Evolutionary conservation across 1,140 invertebrate species (phyloP), one percentile per base, ranked within the genome.

Genomic region (Mamestra configurata): DNA sequence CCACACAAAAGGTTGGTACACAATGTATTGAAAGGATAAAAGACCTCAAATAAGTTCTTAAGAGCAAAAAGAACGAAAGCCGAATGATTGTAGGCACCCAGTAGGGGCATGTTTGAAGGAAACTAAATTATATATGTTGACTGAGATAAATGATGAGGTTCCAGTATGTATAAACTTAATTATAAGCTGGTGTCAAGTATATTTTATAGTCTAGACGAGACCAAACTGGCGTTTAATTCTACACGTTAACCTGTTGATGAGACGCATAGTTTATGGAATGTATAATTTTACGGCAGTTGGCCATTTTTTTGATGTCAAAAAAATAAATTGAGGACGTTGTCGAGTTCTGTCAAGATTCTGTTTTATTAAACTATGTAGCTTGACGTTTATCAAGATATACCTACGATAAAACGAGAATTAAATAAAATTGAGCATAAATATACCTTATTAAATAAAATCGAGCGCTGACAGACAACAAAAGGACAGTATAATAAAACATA

Each of bases 161-260:
- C n/a, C n/a, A n/a, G n/a, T n/a, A n/a, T n/a, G n/a, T n/a, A n/a
- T n/a, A n/a, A n/a, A n/a, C n/a, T n/a, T n/a, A n/a, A n/a, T n/a
- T n/a, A n/a, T n/a, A n/a, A n/a, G n/a, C n/a, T 37, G 59, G 31
- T 61, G 4, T 61, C 37, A 61, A 6, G 27, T 35, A 37, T 6
- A 37, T 37, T 61, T 61, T 61, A 61, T 35, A 6, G 59, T 11
- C 53, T 55, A 37, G 27, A n/a, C 11, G 15, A 8, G 8, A 31
- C 22, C 18, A 6, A 18, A 35, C 59, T 64, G 35, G n/a, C 37
- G 59, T 64, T 64, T 64, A 64, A 64, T 64, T 35, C 13, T 64
- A 35, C 59, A 61, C n/a, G n/a, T 61, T 61, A 40, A n/a, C n/a
- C n/a, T n/a, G n/a, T n/a, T n/a, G n/a, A n/a, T n/a, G n/a, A n/a